Evolutionary conservation across 2,888 invertebrate genomes (phyloP).

Genomic region (Diarsia brunnea): DNA sequence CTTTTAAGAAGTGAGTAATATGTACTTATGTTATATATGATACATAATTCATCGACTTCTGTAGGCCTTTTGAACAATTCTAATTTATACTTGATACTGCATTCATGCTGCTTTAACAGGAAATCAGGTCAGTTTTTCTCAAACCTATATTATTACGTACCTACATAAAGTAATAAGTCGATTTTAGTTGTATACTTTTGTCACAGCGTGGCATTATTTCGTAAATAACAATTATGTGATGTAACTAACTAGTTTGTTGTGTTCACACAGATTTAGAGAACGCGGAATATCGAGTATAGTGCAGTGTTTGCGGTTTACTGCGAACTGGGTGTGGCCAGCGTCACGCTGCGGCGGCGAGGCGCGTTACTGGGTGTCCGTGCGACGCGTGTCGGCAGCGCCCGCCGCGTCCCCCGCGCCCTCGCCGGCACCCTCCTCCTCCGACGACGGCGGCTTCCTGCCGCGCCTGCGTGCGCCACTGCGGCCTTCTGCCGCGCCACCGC

Average conservation of each 20-base stretch:
- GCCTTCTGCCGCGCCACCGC: conserved; percentile 92
- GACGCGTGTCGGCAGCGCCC: conserved; percentile 76
- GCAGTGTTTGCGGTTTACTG: conserved; percentile 90
- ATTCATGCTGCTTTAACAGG: conserved; percentile 77
- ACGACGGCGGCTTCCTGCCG: conserved; percentile 96
- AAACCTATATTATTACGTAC: not conserved
- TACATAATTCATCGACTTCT: not conserved
- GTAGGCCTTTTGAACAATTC: conserved; percentile 10
- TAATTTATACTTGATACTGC: conserved; percentile 46
- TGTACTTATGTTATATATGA: not conserved
- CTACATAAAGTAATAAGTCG: not conserved
- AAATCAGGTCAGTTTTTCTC: conserved; percentile 85
- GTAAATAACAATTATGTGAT: not conserved
- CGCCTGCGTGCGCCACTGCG: conserved; percentile 84
- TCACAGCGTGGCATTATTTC: not conserved
- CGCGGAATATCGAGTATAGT: conserved; percentile 98
- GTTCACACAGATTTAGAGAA: conserved; percentile 95
- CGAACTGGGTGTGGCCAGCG: conserved; percentile 94
- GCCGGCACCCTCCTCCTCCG: conserved; percentile 91
- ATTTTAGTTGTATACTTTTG: not conserved
- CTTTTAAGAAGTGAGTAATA: conserved; percentile 98
- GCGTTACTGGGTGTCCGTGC: conserved; percentile 76
- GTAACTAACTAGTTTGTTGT: conserved; percentile 41
- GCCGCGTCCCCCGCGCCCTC: conserved; percentile 80
- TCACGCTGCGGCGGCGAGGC: conserved; percentile 91